phyloP scores from a whole-genome alignment of 2,797 vertebrate genomes.

The Prionace glauca region DNA sequence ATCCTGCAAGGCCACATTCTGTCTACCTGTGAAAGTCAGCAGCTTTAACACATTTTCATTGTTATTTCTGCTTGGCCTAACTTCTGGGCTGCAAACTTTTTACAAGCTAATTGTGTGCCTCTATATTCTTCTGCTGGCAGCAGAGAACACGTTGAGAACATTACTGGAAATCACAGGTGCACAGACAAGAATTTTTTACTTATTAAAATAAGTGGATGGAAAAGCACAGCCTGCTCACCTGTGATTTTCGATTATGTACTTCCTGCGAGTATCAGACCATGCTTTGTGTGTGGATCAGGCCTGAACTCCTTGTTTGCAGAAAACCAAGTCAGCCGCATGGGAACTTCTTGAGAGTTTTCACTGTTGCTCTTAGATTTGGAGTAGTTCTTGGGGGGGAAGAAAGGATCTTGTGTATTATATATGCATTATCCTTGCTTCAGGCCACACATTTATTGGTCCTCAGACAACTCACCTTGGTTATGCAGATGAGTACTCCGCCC shows the following conservation, averaged over 20 bases:
- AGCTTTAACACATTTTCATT: not conserved
- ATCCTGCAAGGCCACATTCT: no score
- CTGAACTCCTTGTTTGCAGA: not conserved
- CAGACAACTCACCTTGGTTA: not conserved
- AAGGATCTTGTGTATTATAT: not conserved
- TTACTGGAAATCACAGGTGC: not conserved
- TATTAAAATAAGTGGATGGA: constrained; percentile 17
- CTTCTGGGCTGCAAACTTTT: not conserved
- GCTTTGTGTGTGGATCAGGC: not conserved
- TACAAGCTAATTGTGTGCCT: not conserved
- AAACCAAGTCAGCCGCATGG: not conserved
- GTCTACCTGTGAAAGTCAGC: not conserved
- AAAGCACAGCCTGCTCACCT: not conserved
- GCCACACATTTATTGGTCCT: not conserved
- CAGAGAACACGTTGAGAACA: not conserved
- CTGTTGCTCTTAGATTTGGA: not conserved
- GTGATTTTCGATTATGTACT: not conserved
- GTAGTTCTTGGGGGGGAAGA: not conserved
- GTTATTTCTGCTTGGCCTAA: not conserved
- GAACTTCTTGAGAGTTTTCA: not conserved
- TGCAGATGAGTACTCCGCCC: not conserved
- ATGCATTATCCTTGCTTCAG: not conserved
- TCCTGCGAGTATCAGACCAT: not conserved
- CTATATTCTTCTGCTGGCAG: not conserved
- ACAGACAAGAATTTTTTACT: not conserved